Evolutionary conservation across 2,888 invertebrate species (phyloP).

Genomic region (Tenthredo distinguenda): DNA sequence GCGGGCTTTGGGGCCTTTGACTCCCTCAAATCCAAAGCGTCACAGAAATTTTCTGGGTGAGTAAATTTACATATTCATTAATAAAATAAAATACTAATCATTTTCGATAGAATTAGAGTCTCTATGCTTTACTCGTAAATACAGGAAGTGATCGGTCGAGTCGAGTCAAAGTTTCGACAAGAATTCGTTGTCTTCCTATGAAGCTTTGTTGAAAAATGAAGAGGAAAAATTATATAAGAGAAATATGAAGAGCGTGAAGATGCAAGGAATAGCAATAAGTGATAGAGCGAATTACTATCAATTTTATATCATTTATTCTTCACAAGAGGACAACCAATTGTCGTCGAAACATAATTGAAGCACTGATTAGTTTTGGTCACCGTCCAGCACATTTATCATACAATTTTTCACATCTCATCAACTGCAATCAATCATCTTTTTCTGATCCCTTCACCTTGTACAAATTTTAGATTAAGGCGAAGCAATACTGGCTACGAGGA

Average conservation of each 20-base stretch:
- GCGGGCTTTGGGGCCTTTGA: constrained; percentile 76
- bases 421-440: not conserved
- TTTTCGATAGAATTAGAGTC: not conserved
- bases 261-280: no score
- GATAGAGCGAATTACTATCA: no score
- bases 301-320: no score
- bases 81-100: not conserved
- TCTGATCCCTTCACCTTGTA: not conserved
- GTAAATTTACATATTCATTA: constrained; percentile 26
- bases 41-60: constrained; percentile 73
- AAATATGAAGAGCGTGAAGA: no score
- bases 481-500: constrained; percentile 78
- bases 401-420: not conserved
- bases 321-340: no score
- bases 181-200: no score
- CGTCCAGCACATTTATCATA: not conserved
- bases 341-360: not conserved
- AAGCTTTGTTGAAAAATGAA: no score
- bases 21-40: constrained; percentile 73
- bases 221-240: no score
- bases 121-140: no score
- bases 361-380: not conserved
- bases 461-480: constrained; percentile 57
- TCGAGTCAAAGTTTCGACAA: no score
- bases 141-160: no score